Evolutionary conservation across 2,888 invertebrate genomes (phyloP).

Genomic region (Cryptus armator): DNA sequence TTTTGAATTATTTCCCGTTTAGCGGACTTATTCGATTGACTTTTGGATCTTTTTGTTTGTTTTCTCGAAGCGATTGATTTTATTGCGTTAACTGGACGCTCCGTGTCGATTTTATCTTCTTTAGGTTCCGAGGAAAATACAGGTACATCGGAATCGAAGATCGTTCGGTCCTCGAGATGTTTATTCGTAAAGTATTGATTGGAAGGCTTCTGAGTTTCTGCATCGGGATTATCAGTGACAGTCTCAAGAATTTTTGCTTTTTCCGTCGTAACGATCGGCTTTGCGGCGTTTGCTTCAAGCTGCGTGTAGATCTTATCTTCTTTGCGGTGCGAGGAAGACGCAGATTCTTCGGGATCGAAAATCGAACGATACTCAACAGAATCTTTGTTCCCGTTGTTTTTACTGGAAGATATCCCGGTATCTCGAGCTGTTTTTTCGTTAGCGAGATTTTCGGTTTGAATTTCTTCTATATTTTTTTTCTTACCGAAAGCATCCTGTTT

Average conservation of each 20-base stretch:
- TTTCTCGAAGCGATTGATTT: not conserved
- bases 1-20: not conserved
- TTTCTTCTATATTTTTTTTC: not conserved
- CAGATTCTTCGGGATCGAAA: not conserved
- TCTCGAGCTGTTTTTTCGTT: not conserved
- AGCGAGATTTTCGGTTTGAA: not conserved
- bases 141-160: not conserved
- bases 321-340: not conserved
- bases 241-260: not conserved
- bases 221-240: not conserved
- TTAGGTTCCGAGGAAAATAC: not conserved
- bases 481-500: not conserved
- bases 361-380: not conserved
- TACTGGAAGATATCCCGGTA: not conserved
- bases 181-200: not conserved
- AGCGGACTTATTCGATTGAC: not conserved
- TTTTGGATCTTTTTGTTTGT: not conserved
- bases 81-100: not conserved
- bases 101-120: not conserved
- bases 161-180: not conserved
- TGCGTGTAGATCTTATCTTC: not conserved
- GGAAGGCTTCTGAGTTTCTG: not conserved
- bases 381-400: not conserved
- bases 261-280: not conserved
- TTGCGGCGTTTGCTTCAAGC: not conserved